Conservation (phyloP, 92 coral and sea anemone genomes). For the Zoanthus sociatus region DNA sequence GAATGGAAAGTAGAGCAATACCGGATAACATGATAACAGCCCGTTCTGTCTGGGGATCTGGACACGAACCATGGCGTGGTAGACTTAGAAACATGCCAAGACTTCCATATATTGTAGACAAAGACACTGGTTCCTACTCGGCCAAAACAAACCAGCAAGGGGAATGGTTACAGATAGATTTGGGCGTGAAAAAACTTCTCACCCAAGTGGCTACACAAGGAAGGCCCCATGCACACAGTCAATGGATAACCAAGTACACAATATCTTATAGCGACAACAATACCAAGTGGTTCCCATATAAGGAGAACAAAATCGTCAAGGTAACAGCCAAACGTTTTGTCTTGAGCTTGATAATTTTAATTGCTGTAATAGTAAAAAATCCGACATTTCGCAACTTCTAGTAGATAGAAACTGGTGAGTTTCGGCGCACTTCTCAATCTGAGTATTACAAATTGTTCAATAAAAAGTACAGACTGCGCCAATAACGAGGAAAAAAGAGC, state of each 20-base stretch:
- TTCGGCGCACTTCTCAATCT: too few relatives aligned
- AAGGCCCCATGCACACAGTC: background rate
- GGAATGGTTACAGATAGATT: slow-evolving; percentile 16
- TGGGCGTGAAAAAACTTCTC: background rate
- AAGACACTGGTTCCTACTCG: background rate
- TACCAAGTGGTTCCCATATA: background rate
- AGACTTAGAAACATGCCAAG: background rate
- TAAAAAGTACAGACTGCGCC: too few relatives aligned
- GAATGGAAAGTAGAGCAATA: slow-evolving; percentile 15
- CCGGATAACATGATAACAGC: background rate
- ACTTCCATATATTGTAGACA: background rate
- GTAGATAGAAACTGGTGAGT: too few relatives aligned
- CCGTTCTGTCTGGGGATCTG: background rate
- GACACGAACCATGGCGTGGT: slow-evolving; percentile 9
- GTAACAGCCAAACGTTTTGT: background rate
- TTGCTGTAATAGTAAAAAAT: too few relatives aligned
- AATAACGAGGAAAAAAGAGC: too few relatives aligned
- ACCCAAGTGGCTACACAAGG: slow-evolving; percentile 23
- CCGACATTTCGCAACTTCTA: too few relatives aligned
- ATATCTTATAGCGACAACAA: background rate
- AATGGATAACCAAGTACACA: background rate
- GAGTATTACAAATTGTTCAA: too few relatives aligned
- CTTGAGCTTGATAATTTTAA: too few relatives aligned
- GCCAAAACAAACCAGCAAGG: slow-evolving; percentile 3
- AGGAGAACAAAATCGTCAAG: background rate